Evolutionary conservation across 2,888 invertebrate genomes (phyloP).

Genomic region (Andrena hattorfiana): DNA sequence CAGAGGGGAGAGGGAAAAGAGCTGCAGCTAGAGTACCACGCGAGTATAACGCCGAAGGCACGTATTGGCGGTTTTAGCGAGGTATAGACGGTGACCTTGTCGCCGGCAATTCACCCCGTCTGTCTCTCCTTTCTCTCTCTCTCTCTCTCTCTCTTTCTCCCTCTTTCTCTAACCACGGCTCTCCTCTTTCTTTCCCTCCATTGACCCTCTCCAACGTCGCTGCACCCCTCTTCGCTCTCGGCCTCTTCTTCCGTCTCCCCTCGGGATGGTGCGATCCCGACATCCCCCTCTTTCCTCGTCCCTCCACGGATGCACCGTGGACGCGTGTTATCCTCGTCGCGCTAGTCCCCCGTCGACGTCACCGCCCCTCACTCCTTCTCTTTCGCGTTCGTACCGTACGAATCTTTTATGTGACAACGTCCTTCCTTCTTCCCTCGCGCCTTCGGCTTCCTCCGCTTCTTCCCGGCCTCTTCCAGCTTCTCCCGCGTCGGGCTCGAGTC

Average conservation of each 20-base stretch:
- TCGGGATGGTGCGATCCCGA: slow-evolving; percentile 73
- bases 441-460: neutral
- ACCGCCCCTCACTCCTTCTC: slow-evolving; percentile 43
- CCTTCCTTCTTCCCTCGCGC: slow-evolving; percentile 40
- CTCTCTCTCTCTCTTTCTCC: slow-evolving; percentile 26
- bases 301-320: slow-evolving; percentile 58
- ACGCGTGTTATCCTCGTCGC: slow-evolving; percentile 53
- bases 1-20: slow-evolving; percentile 36
- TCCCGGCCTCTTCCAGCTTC: slow-evolving; percentile 1
- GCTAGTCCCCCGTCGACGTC: slow-evolving; percentile 49
- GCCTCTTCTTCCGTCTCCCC: slow-evolving; percentile 57
- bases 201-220: slow-evolving; percentile 29
- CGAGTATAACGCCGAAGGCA: slow-evolving; percentile 78
- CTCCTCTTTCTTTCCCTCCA: slow-evolving; percentile 23
- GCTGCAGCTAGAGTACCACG: slow-evolving; percentile 76
- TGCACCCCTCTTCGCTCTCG: slow-evolving; percentile 18
- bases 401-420: slow-evolving; percentile 51
- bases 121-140: slow-evolving; percentile 64
- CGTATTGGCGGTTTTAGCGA: slow-evolving; percentile 65
- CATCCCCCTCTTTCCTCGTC: slow-evolving; percentile 49
- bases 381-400: slow-evolving; percentile 28
- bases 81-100: slow-evolving; percentile 70
- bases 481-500: slow-evolving; percentile 3
- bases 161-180: slow-evolving; percentile 53
- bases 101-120: slow-evolving; percentile 72